Evolutionary conservation across 2,888 invertebrate species (phyloP).

Genomic region (Caenorhabditis uteleia): DNA sequence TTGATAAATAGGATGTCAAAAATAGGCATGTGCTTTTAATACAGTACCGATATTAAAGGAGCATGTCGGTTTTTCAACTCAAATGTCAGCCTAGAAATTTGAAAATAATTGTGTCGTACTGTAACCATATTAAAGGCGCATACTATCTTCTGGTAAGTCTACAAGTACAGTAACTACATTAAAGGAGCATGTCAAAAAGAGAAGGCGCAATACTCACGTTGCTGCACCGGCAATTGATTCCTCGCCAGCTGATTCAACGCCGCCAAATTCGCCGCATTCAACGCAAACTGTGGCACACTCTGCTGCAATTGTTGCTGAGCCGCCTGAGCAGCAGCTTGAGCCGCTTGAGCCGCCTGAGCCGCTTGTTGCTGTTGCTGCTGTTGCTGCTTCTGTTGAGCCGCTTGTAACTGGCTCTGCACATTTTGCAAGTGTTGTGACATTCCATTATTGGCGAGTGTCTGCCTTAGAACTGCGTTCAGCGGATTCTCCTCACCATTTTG

Average conservation of each 20-base stretch:
- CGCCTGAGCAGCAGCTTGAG: background rate
- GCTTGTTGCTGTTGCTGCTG: constrained; percentile 34
- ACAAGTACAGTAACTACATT: too few species aligned
- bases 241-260: constrained; percentile 47
- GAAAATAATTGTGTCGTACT: too few species aligned
- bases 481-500: constrained; percentile 49
- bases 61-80: too few species aligned
- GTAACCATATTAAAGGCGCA: too few species aligned
- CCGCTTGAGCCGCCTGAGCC: constrained; percentile 25
- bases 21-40: too few species aligned
- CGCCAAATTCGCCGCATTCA: constrained; percentile 49
- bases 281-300: constrained; percentile 32
- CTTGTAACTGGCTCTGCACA: constrained; percentile 38
- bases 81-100: too few species aligned
- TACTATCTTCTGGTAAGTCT: too few species aligned
- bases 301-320: constrained; percentile 17
- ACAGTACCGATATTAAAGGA: too few species aligned
- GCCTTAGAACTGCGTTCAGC: constrained; percentile 50
- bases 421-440: constrained; percentile 47
- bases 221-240: constrained; percentile 29
- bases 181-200: too few species aligned
- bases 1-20: too few species aligned
- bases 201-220: too few species aligned
- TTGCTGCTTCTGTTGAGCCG: constrained; percentile 43
- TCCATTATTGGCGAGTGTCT: constrained; percentile 49